Evolutionary conservation across 1,140 invertebrate genomes (phyloP), one percentile per base, ranked within the genome.

Genomic region (Zophobas atratus): DNA sequence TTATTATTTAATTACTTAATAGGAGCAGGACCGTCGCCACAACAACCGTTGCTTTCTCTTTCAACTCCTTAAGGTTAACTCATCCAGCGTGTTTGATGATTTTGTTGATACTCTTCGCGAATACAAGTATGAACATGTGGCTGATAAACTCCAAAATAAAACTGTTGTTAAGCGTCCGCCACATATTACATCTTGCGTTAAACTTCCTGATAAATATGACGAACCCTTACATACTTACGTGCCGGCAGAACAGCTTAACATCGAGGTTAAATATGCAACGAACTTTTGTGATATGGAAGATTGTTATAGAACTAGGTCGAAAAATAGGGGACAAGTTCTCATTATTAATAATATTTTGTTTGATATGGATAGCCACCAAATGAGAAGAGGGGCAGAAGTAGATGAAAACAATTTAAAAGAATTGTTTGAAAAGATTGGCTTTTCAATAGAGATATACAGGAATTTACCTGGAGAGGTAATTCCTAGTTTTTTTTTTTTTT

Each of bases 281-380:
- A 36, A 74, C 56, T 82, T 81, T 70, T 57, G 20, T 20, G 82
- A 82, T 70, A 78, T 53, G 4, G 8, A 43, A 3, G 39, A 76
- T 57, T 75, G 32, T 6, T 91, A 91, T 84, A 80, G 82, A n/a
- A 89, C 90, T 88, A 82, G 86, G 60, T 88, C 87, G 46, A 86
- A 87, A 35, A 88, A 89, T 32, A 88, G 90, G 49, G 91, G 91
- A 6, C 86, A 88, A 3, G 86, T 90, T 55, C 84, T 92, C 8
- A 87, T 92, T 55, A 89, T 92, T 38, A 91, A 91, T 67, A 91
- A 89, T 73, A 88, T 89, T 1, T 75, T 86, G 38, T 89, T 88
- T 36, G 72, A 81, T 2, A 83, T 82, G 35, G n/a, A 82, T 4
- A 8, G 60, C 0, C 72, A 80, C 6, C 56, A 60, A 1, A 80